Evolutionary conservation across 2,797 vertebrate genomes (phyloP).

Genomic region (Pogonophryne albipinna): DNA sequence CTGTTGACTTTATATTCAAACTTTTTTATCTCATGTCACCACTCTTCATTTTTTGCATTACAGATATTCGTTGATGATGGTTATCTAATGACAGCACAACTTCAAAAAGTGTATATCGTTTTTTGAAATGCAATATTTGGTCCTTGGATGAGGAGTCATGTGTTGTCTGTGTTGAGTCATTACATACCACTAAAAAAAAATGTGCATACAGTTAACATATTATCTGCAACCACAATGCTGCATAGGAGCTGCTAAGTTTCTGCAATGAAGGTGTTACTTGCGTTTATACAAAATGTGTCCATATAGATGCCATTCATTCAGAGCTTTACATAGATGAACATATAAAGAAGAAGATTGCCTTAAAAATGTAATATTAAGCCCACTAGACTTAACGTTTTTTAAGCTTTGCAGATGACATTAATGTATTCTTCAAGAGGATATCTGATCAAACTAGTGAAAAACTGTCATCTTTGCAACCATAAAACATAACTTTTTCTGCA

Average conservation of each 20-base stretch:
- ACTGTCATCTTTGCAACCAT: neutral
- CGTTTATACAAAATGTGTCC: neutral
- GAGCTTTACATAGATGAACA: neutral
- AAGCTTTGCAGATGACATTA: neutral
- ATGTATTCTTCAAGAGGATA: neutral
- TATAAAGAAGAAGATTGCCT: neutral
- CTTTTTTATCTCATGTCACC: neutral
- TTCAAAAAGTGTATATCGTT: neutral
- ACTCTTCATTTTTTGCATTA: neutral
- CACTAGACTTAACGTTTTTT: neutral
- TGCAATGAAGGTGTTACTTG: neutral
- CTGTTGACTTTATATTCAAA: no score
- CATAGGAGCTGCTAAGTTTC: neutral
- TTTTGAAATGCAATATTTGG: neutral
- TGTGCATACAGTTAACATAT: neutral
- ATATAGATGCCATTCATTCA: neutral
- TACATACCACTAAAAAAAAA: neutral
- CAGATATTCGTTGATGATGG: neutral
- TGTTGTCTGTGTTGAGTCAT: neutral
- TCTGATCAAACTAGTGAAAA: neutral
- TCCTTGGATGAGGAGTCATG: no score
- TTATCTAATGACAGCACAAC: neutral
- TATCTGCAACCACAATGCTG: conserved; percentile 34
- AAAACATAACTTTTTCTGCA: neutral
- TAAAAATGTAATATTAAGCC: neutral